Evolutionary conservation across 2,888 invertebrate species (phyloP).

Genomic region (Phragmatobia fuliginosa): DNA sequence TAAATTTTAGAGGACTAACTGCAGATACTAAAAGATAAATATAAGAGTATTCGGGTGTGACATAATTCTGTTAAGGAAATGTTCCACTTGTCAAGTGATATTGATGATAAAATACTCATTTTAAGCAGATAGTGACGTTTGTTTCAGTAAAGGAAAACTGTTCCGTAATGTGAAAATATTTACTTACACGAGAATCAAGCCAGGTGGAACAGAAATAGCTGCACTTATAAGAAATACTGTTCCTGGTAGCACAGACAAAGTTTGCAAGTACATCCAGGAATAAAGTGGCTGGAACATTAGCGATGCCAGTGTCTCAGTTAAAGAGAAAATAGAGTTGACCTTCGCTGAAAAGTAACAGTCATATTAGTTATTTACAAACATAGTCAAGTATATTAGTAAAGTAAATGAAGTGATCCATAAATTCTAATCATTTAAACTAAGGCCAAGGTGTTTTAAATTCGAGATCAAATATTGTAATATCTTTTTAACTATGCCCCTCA

Average conservation of each 20-base stretch:
- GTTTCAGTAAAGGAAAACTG: not conserved
- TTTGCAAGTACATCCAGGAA: conserved; percentile 81
- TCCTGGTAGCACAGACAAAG: conserved; percentile 73
- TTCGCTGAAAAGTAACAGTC: conserved; percentile 67
- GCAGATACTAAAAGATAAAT: not conserved
- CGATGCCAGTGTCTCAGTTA: conserved; percentile 78
- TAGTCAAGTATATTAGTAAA: no score
- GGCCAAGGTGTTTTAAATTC: no score
- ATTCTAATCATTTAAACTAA: no score
- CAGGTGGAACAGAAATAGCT: conserved; percentile 70
- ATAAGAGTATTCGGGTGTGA: not conserved
- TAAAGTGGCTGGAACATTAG: conserved; percentile 79
- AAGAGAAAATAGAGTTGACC: conserved; percentile 79
- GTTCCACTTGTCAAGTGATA: not conserved
- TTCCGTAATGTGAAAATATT: not conserved
- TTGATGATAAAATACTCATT: not conserved
- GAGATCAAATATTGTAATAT: no score
- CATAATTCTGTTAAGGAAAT: not conserved
- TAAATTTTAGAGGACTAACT: not conserved
- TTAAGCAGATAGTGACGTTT: not conserved
- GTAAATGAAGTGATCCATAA: no score
- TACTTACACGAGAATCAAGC: conserved; percentile 72
- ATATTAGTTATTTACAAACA: no score
- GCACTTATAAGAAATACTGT: conserved; percentile 77
- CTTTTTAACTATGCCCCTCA: no score